A percentile compares a stretch with the other conserved stretches of the same genome.
These are phyloP conservation scores for Sericinus montela DNA, from an alignment of 2,888 invertebrate genomes.

Conservation along the genomic window DNA sequence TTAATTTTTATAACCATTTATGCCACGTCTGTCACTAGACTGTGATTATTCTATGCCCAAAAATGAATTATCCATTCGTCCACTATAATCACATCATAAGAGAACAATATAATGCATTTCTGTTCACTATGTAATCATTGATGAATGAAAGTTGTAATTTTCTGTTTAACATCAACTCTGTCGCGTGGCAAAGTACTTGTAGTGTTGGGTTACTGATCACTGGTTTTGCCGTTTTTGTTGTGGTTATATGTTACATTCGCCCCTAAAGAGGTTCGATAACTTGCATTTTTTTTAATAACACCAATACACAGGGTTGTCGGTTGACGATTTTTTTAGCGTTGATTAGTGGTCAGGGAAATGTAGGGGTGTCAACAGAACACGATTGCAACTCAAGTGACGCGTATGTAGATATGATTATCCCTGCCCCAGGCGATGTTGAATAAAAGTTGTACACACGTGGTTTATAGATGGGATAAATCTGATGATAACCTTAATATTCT, in stretches of 20 bases:
- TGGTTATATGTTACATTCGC: slow-evolving; percentile 61
- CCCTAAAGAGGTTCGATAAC: slow-evolving; percentile 25
- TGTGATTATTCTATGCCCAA: neutral
- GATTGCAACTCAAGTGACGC: slow-evolving; percentile 56
- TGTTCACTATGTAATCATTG: slow-evolving; percentile 23
- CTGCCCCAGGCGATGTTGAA: slow-evolving; percentile 41
- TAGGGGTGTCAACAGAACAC: slow-evolving; percentile 52
- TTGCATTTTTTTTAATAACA: slow-evolving; percentile 36
- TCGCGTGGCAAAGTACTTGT: slow-evolving; percentile 43
- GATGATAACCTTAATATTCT: slow-evolving; percentile 21
- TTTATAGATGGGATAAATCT: slow-evolving; percentile 36
- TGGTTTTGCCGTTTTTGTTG: slow-evolving; percentile 56
- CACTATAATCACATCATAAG: neutral
- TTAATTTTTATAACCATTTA: too few relatives aligned
- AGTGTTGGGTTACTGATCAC: slow-evolving; percentile 48
- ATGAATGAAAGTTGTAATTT: slow-evolving; percentile 48
- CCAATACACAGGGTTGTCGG: slow-evolving; percentile 11
- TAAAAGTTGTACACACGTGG: slow-evolving; percentile 41
- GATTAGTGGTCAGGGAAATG: slow-evolving; percentile 53
- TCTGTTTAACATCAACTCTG: slow-evolving; percentile 36
- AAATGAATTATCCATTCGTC: neutral
- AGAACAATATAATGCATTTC: neutral
- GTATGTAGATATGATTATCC: slow-evolving; percentile 67
- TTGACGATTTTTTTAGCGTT: slow-evolving; percentile 31
- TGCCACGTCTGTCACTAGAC: neutral